These are phyloP conservation scores for Rattus rattus DNA, from an alignment of 2,113 vertebrate species.

Conservation along the genomic window DNA sequence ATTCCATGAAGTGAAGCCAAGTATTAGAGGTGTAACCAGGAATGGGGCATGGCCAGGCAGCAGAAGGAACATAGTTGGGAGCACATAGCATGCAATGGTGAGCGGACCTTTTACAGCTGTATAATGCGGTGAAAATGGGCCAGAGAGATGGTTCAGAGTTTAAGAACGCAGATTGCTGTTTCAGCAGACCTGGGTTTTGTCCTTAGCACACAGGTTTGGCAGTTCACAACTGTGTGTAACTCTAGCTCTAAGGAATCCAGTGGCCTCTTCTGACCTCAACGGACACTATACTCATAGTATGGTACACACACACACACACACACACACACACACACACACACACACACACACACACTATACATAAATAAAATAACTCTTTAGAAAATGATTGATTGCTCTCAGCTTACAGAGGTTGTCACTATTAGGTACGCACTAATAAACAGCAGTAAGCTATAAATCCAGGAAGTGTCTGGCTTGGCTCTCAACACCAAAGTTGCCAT, in stretches of 20 bases:
- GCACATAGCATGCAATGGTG: not conserved
- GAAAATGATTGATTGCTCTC: accelerated
- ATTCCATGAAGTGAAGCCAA: conserved; percentile 5
- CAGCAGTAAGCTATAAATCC: accelerated
- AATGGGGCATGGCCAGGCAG: accelerated
- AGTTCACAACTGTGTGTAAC: not conserved
- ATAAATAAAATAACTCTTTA: not conserved
- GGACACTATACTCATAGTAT: not conserved
- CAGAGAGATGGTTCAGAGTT: too few relatives aligned
- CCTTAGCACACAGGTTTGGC: not conserved
- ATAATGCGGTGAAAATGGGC: too few relatives aligned
- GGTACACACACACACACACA: too few relatives aligned
- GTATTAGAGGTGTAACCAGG: not conserved
- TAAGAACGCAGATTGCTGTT: not conserved
- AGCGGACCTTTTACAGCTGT: not conserved
- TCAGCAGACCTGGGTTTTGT: not conserved
- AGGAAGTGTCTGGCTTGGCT: not conserved
- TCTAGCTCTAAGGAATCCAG: not conserved
- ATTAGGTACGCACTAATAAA: not conserved
- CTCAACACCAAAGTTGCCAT: not conserved
- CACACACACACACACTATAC: not conserved
- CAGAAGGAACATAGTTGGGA: accelerated
- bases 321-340: not conserved
- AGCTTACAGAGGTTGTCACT: not conserved
- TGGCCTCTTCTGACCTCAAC: not conserved